Percentiles rank a stretch among this genome's conserved stretches.
Evolutionary conservation across 2,113 vertebrate species (phyloP).

Genomic region (Phocoena sinus): DNA sequence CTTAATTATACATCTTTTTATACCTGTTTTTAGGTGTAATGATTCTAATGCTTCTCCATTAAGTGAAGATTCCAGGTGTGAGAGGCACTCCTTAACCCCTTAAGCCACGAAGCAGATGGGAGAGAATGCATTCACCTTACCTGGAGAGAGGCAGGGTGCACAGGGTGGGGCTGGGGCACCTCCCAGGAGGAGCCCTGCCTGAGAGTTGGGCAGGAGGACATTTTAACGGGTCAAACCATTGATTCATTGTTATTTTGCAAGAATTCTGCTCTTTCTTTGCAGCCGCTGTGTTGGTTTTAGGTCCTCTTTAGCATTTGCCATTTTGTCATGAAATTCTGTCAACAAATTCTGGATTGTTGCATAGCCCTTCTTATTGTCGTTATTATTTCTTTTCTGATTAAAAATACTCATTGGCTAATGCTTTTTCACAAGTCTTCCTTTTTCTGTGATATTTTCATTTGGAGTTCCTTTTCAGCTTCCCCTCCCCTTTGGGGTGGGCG

Average conservation of each 20-base stretch:
- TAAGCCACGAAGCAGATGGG: neutral
- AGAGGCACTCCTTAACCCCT: neutral
- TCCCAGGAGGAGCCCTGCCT: neutral
- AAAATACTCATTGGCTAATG: neutral
- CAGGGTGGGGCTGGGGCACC: neutral
- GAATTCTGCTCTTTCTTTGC: neutral
- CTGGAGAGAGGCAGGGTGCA: neutral
- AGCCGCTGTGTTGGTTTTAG: neutral
- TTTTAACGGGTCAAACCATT: neutral
- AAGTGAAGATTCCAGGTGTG: neutral
- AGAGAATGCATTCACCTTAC: neutral
- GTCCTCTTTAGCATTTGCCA: neutral
- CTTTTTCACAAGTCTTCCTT: neutral
- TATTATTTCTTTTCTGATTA: neutral
- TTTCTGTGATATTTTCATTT: neutral
- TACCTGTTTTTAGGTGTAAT: neutral
- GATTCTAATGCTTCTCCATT: neutral
- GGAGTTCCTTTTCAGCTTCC: neutral
- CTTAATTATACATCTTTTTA: neutral
- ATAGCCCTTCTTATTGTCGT: neutral
- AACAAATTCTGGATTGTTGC: neutral
- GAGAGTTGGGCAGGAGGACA: neutral
- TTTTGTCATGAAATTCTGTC: neutral
- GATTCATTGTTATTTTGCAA: neutral
- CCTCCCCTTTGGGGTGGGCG: neutral